phyloP scores from a whole-genome alignment of 2,797 vertebrate species.

The Synanceia verrucosa region DNA sequence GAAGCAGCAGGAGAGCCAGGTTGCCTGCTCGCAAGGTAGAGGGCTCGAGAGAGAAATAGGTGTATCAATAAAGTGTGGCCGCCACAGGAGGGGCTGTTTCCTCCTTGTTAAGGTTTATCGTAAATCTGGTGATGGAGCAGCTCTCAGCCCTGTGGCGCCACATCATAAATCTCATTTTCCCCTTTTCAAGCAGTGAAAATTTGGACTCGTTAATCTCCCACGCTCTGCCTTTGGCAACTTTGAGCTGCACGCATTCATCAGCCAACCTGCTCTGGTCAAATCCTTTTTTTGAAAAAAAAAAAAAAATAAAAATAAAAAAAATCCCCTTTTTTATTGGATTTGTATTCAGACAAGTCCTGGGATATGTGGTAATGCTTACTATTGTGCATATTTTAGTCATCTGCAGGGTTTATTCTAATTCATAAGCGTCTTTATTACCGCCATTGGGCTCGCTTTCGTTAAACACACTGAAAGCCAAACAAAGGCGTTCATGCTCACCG shows the following conservation, averaged over 20 bases:
- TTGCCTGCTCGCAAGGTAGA: conserved; percentile 46
- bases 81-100: conserved; percentile 79
- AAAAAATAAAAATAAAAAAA: too few species aligned
- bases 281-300: conserved; percentile 49
- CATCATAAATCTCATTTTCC: conserved; percentile 87
- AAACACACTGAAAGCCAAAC: conserved; percentile 49
- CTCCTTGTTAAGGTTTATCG: conserved; percentile 84
- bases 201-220: conserved; percentile 85
- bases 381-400: conserved; percentile 37
- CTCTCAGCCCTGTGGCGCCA: conserved; percentile 76
- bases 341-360: conserved; percentile 38
- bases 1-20: conserved; percentile 41
- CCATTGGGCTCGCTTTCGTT: conserved; percentile 38
- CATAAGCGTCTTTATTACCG: conserved; percentile 55
- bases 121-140: conserved; percentile 87
- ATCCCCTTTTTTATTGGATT: conserved; percentile 44
- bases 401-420: conserved; percentile 36
- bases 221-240: conserved; percentile 80
- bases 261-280: conserved; percentile 73
- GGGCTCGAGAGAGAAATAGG: conserved; percentile 65
- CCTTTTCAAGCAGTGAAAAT: conserved; percentile 81
- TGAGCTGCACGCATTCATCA: conserved; percentile 82
- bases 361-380: conserved; percentile 10
- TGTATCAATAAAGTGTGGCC: conserved; percentile 75
- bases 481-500: conserved; percentile 25